Base-by-base conservation (phyloP, 92 coral and sea anemone genomes). In the Muricea muricata region DNA sequence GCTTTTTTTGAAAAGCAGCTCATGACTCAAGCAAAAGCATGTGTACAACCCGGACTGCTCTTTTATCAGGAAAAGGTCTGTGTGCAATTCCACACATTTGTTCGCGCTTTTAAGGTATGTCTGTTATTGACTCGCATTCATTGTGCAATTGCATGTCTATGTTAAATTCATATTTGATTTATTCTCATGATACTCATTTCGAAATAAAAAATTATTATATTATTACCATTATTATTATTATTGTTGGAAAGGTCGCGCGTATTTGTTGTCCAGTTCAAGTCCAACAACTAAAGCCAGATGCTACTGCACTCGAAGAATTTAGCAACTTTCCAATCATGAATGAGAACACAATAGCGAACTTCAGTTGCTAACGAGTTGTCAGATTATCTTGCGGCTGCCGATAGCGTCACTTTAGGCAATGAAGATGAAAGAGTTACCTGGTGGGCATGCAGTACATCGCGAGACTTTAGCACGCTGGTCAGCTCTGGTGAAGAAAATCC, bases 401-500 rank as follows among this genome's bases (percentile, higher is more conserved):
- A 86, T 66, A 85, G 85, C 29, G 89, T 86, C 85, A 85, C 47
- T 12, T 60, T 85, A 42, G 79, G 34, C 17, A 47, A 46, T 28
- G 88, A 84, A 61, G 69, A 79, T 3, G 73, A 84, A 29, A 84
- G 75, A 84, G 83, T 84, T 37, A 54, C 71, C 11, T 70, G 80
- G 87, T 84, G 87, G 81, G 77, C 87, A n/a, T n/a, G n/a, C n/a
- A 50, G 54, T 40, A 45, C 65, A 42, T 39, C 50, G 61, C 30
- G 87, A 84, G 45, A 84, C 82, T 81, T 81, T 84, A 35, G 83
- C 82, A 74, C 83, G 75, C 85, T 86, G 89, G 85, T 86, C 70
- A 47, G 50, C 85, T 29, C 84, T 78, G 14, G 80, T 86, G 9
- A 87, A 81, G 65, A 45, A 40, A 55, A 48, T 87, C 31, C 75